A percentile compares a stretch with the other conserved stretches of the same genome.
Evolutionary conservation across 2,797 vertebrate genomes (phyloP).

Genomic region (Sandelia bainsii): DNA sequence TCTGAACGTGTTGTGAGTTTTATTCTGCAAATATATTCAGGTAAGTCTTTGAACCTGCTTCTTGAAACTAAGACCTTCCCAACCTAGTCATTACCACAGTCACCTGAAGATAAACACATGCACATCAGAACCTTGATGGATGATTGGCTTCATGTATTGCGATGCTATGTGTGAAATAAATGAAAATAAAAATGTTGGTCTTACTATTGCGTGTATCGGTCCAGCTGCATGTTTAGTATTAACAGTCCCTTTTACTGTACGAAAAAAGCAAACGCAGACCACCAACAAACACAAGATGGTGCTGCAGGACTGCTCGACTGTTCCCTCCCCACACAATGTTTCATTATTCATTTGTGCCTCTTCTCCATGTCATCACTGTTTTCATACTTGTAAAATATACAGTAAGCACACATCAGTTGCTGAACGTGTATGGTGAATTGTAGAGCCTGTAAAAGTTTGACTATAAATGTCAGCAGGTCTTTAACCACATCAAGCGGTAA

Average conservation of each 20-base stretch:
- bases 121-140: constrained; percentile 73
- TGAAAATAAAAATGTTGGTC: constrained; percentile 44
- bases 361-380: constrained; percentile 8
- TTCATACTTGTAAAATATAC: constrained; percentile 33
- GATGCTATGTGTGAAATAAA: constrained; percentile 78
- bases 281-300: constrained; percentile 64
- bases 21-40: constrained; percentile 16
- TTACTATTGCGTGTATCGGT: neutral
- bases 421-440: constrained; percentile 20
- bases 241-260: neutral
- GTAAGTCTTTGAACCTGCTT: constrained; percentile 4
- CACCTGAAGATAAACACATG: constrained; percentile 72
- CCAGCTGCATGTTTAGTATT: neutral
- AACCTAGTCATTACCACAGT: constrained; percentile 58
- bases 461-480: constrained; percentile 34
- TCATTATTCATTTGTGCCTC: neutral
- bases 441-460: constrained; percentile 6
- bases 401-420: constrained; percentile 17
- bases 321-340: neutral
- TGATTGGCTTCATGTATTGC: constrained; percentile 73
- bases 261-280: neutral
- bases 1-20: neutral
- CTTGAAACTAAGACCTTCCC: constrained; percentile 42
- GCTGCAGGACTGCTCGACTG: constrained; percentile 34
- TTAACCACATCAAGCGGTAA: neutral